Evolutionary conservation across 1,140 invertebrate species (phyloP).

Genomic region (Drosophila kurseongensis): DNA sequence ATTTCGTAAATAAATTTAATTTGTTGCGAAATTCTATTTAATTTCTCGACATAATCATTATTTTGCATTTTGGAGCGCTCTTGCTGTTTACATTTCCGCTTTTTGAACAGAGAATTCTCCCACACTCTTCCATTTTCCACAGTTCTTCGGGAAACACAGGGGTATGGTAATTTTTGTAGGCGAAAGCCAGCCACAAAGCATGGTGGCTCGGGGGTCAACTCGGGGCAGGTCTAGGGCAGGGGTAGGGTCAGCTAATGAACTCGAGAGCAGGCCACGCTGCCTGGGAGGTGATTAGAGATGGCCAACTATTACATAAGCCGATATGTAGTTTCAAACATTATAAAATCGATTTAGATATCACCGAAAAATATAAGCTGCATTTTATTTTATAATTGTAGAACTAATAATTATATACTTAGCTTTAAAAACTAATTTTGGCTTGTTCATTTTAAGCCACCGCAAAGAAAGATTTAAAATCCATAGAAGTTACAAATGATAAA

Average conservation of each 20-base stretch:
- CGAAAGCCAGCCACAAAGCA: conserved; percentile 37
- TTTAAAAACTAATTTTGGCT: too few species aligned
- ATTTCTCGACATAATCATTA: conserved; percentile 12
- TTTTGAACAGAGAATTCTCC: conserved; percentile 20
- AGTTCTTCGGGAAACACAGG: conserved; percentile 13
- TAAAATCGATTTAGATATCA: not conserved
- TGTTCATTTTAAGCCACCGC: too few species aligned
- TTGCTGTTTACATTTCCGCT: conserved; percentile 65
- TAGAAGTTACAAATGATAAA: too few species aligned
- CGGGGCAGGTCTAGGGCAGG: conserved; percentile 7
- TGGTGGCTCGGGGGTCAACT: conserved; percentile 20
- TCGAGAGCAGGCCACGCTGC: conserved; percentile 29
- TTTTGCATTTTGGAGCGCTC: conserved; percentile 14
- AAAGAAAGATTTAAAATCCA: too few species aligned
- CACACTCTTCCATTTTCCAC: conserved; percentile 14
- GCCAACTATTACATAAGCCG: not conserved
- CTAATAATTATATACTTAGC: too few species aligned
- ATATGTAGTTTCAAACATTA: not conserved
- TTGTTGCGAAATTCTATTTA: not conserved
- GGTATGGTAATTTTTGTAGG: conserved; percentile 51
- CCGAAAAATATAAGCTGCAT: too few species aligned
- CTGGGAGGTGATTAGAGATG: conserved; percentile 33
- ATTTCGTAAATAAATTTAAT: not conserved
- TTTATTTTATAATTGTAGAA: too few species aligned
- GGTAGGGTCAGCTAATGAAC: conserved; percentile 57